Base-by-base conservation (phyloP, 2,888 invertebrate genomes). In the Drosophila multiciliata region DNA sequence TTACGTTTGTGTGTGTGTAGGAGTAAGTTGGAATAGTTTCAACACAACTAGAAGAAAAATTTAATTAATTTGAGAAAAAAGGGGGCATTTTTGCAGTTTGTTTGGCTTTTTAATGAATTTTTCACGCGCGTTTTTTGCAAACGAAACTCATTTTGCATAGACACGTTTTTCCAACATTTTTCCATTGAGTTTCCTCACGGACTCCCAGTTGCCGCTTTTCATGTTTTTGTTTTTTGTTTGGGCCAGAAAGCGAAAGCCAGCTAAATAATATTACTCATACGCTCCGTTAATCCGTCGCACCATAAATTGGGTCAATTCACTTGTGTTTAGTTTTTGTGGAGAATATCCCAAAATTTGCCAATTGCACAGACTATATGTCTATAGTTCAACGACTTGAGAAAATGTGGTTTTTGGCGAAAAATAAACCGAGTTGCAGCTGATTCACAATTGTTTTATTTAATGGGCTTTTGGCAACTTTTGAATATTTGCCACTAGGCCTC, bases 221-320 rank as follows among this genome's bases (percentile, higher is more conserved):
- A 53, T 40, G 57, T 53, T 64, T 15, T 64, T 15, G 45, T 7
- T 45, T 38, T 58, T 38, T 59, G 29, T 60, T 64, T 81, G 65
- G 61, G 79, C 82, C 79, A 73, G 88, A 87, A 90, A 90, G 87
- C 87, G 90, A 87, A 90, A 90, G 86, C 90, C 80, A 82, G 76
- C 89, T 78, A 87, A 88, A 90, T 88, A 78, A 59, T 80, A 90
- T 87, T 87, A 86, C 89, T 83, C 87, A 87, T 90, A 86, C 90
- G 87, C 79, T 65, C 72, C 49, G 87, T 88, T 80, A 70, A 69
- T 69, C 82, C 33, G 70, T 55, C 61, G 68, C 35, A 58, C 20
- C n/a, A 3, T 58, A 72, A 90, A 88, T 86, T 87, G 64, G 87
- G 89, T 88, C 86, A 86, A 72, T 81, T 80, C 80, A 70, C 45